Evolutionary conservation across 2,888 invertebrate species (phyloP).

Genomic region (Bombyx huttoni): DNA sequence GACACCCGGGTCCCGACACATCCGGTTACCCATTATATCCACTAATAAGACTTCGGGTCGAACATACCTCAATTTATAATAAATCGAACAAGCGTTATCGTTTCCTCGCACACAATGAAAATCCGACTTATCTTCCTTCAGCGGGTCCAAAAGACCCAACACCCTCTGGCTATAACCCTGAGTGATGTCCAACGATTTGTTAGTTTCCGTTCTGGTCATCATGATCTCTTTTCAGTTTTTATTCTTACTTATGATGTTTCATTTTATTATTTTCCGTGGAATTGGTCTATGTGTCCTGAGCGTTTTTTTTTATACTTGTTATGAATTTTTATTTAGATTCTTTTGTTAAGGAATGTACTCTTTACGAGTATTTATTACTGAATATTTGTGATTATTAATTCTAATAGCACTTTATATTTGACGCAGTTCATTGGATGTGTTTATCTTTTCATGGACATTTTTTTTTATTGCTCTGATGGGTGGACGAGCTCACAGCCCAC

Average conservation of each 20-base stretch:
- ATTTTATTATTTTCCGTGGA: constrained; percentile 64
- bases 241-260: constrained; percentile 63
- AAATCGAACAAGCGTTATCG: constrained; percentile 53
- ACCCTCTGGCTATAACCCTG: constrained; percentile 52
- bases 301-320: too few species aligned
- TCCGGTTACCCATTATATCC: constrained; percentile 24
- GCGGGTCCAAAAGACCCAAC: constrained; percentile 29
- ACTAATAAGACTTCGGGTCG: constrained; percentile 39
- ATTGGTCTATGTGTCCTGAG: constrained; percentile 34
- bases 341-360: too few species aligned
- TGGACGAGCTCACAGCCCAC: too few species aligned
- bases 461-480: too few species aligned
- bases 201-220: constrained; percentile 55
- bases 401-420: too few species aligned
- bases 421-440: too few species aligned
- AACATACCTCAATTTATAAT: constrained; percentile 48
- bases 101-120: constrained; percentile 50
- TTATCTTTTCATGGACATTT: too few species aligned
- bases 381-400: too few species aligned
- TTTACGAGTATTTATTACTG: too few species aligned
- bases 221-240: constrained; percentile 64
- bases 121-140: constrained; percentile 49
- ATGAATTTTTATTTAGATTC: too few species aligned
- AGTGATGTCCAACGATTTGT: constrained; percentile 68
- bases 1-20: constrained; percentile 14